These are phyloP conservation scores for Notodonta ziczac DNA, from an alignment of 2,888 invertebrate species.

Conservation along the genomic window DNA sequence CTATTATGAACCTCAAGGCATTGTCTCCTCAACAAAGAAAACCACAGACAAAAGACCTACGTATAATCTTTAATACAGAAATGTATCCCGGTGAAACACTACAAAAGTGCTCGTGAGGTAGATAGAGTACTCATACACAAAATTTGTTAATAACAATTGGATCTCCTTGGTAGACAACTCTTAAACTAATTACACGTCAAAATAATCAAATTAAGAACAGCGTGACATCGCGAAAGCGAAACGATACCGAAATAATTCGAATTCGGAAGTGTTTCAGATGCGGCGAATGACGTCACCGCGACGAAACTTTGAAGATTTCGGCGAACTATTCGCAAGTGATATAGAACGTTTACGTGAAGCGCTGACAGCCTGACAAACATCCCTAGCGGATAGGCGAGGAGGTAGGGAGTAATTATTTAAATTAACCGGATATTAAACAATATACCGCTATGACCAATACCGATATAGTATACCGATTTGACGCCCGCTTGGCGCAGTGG, in stretches of 20 bases:
- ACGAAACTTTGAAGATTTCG: constrained; percentile 27
- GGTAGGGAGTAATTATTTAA: constrained; percentile 10
- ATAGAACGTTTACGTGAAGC: constrained; percentile 35
- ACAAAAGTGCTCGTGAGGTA: background rate
- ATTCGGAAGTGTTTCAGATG: constrained; percentile 31
- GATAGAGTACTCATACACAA: too few relatives aligned
- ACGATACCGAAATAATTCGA: constrained; percentile 36
- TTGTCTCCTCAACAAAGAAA: background rate
- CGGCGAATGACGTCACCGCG: constrained; percentile 26
- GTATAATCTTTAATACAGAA: background rate
- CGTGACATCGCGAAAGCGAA: constrained; percentile 18
- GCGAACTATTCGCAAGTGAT: constrained; percentile 37
- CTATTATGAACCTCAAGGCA: background rate
- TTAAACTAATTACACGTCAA: too few relatives aligned
- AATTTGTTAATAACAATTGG: too few relatives aligned
- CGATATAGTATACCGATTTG: too few relatives aligned
- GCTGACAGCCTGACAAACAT: constrained; percentile 59
- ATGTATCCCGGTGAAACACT: background rate
- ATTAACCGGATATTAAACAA: too few relatives aligned
- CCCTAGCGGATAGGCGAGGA: constrained; percentile 38
- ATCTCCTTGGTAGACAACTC: too few relatives aligned
- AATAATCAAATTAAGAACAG: too few relatives aligned
- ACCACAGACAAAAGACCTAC: background rate
- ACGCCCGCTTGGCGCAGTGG: too few relatives aligned
- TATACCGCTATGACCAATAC: too few relatives aligned